phyloP scores from a whole-genome alignment of 2,113 vertebrate genomes.

The Zeus faber region DNA sequence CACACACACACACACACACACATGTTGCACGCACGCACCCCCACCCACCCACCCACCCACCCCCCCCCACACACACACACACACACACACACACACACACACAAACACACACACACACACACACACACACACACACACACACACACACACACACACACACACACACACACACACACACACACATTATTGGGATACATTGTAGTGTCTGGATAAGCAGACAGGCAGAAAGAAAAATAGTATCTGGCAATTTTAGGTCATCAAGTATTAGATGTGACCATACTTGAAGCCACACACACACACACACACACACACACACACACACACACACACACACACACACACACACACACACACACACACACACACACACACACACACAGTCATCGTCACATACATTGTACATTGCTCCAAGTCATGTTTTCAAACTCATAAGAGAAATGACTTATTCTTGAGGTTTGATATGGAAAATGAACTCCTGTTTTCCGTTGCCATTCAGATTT shows the following conservation, averaged over 20 bases:
- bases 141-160: not conserved
- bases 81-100: not conserved
- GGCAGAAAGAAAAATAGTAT: not conserved
- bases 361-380: too few relatives aligned
- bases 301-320: not conserved
- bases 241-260: not conserved
- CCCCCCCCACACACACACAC: not conserved
- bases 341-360: too few relatives aligned
- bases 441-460: too few relatives aligned
- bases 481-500: too few relatives aligned
- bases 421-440: too few relatives aligned
- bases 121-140: too few relatives aligned
- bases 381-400: too few relatives aligned
- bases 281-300: not conserved
- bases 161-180: too few relatives aligned
- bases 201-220: not conserved
- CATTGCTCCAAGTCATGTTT: too few relatives aligned
- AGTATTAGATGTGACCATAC: not conserved
- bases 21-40: conserved; percentile 17
- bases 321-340: not conserved
- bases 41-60: conserved; percentile 6
- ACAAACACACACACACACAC: not conserved
- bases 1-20: conserved; percentile 17
- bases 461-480: too few relatives aligned
- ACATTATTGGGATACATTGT: too few relatives aligned